phyloP scores from a whole-genome alignment of 1,140 invertebrate species.

The Drosophila obscura region DNA sequence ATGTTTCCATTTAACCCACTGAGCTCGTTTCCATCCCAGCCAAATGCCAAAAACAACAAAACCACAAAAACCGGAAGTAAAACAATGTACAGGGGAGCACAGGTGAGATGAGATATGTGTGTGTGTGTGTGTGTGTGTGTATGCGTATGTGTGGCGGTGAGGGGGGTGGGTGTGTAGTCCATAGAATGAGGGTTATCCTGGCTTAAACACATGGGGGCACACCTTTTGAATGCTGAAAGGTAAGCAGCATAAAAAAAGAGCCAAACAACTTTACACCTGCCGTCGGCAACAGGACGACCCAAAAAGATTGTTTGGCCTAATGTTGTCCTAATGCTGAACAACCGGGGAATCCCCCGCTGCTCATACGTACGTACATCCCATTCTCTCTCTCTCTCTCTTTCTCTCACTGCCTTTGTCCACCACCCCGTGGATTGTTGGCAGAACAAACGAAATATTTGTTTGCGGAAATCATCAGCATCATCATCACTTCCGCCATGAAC shows the following conservation, averaged over 20 bases:
- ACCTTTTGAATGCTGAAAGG: conserved; percentile 48
- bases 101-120: conserved; percentile 8
- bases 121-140: conserved; percentile 3
- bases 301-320: conserved; percentile 52
- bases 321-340: conserved; percentile 32
- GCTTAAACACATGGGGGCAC: conserved; percentile 19
- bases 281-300: conserved; percentile 38
- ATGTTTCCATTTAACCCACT: conserved; percentile 75
- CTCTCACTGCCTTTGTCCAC: not conserved
- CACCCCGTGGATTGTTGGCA: conserved; percentile 25
- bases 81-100: conserved; percentile 39
- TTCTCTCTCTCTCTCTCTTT: not conserved
- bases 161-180: not conserved
- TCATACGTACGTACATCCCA: conserved; percentile 1
- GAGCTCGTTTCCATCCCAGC: conserved; percentile 57
- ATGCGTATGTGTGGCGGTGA: not conserved
- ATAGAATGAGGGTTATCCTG: not conserved
- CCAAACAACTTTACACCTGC: conserved; percentile 44
- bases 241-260: conserved; percentile 17
- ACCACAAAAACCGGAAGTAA: conserved; percentile 62
- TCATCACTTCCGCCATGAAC: conserved; percentile 66
- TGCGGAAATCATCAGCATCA: conserved; percentile 77
- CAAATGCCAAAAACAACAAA: conserved; percentile 44
- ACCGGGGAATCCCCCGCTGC: not conserved
- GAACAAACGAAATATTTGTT: conserved; percentile 75